These are phyloP conservation scores for Odontomyia ornata DNA, from an alignment of 2,888 invertebrate species.

Conservation along the genomic window DNA sequence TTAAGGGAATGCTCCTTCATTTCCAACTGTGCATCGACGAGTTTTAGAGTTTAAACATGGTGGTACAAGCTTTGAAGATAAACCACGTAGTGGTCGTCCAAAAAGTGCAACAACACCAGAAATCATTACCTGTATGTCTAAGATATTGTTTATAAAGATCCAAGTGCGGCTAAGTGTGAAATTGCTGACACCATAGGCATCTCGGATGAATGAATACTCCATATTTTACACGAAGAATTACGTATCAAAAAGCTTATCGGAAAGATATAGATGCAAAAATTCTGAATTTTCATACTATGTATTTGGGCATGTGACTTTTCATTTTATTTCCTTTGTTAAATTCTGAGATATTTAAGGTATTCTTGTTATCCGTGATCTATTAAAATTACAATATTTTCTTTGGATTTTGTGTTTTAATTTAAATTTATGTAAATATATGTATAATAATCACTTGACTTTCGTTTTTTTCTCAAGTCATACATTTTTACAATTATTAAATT, in stretches of 20 bases:
- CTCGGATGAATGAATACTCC: too few species aligned
- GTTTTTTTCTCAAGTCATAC: background rate
- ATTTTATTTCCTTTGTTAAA: background rate
- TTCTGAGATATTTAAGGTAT: conserved; percentile 25
- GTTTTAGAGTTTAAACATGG: too few species aligned
- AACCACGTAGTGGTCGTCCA: too few species aligned
- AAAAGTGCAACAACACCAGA: too few species aligned
- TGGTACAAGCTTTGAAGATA: too few species aligned
- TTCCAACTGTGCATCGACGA: too few species aligned
- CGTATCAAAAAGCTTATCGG: conserved; percentile 26
- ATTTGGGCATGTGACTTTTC: background rate
- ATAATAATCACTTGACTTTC: background rate
- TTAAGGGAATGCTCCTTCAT: too few species aligned
- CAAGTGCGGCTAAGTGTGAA: too few species aligned
- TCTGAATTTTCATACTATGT: background rate
- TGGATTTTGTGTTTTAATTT: background rate
- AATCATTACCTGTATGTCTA: too few species aligned
- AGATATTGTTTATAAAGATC: too few species aligned
- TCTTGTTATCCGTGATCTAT: background rate
- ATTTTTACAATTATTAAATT: background rate
- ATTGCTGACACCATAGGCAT: too few species aligned
- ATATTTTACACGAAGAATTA: too few species aligned
- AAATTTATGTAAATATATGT: background rate
- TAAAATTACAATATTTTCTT: conserved; percentile 26
- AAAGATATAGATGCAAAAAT: conserved; percentile 33